These are phyloP conservation scores for Drosophila simulans DNA, from an alignment of 1,140 invertebrate genomes.

Conservation along the genomic window DNA sequence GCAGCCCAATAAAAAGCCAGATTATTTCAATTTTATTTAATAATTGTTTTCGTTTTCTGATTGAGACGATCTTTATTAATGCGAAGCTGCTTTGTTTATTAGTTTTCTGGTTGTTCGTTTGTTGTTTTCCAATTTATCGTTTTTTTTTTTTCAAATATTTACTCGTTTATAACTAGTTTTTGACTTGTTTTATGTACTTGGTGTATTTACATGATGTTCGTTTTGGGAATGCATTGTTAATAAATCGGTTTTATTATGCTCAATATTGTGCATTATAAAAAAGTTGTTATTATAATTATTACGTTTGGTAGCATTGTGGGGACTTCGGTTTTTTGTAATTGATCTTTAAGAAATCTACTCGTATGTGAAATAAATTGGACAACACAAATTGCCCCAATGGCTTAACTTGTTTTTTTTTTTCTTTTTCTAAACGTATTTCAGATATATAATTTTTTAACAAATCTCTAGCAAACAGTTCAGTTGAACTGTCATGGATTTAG, in stretches of 20 bases:
- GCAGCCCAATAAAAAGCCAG: conserved; percentile 11
- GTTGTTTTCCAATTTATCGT: conserved; percentile 36
- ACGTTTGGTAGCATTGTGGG: conserved; percentile 51
- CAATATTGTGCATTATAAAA: conserved; percentile 51
- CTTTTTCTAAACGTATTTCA: conserved; percentile 3
- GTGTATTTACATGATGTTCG: conserved; percentile 73
- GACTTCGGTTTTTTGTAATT: conserved; percentile 46
- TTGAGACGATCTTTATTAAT: conserved; percentile 82
- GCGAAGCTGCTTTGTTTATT: conserved; percentile 71
- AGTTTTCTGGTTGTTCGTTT: conserved; percentile 51
- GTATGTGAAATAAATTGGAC: conserved; percentile 56
- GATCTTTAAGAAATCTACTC: conserved; percentile 64
- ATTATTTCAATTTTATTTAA: conserved; percentile 36
- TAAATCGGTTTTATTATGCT: conserved; percentile 54
- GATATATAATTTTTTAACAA: conserved; percentile 42
- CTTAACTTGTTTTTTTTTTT: conserved; percentile 8
- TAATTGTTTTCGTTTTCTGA: conserved; percentile 50
- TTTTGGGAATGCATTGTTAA: conserved; percentile 48
- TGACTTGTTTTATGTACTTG: conserved; percentile 33
- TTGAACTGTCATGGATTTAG: conserved; percentile 45
- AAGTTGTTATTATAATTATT: conserved; percentile 37
- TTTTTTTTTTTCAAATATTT: conserved; percentile 25
- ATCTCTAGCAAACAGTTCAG: conserved; percentile 53
- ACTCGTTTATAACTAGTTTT: conserved; percentile 49
- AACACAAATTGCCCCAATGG: conserved; percentile 51